phyloP scores from a whole-genome alignment of 2,888 invertebrate species.

The Andrena bucephala region DNA sequence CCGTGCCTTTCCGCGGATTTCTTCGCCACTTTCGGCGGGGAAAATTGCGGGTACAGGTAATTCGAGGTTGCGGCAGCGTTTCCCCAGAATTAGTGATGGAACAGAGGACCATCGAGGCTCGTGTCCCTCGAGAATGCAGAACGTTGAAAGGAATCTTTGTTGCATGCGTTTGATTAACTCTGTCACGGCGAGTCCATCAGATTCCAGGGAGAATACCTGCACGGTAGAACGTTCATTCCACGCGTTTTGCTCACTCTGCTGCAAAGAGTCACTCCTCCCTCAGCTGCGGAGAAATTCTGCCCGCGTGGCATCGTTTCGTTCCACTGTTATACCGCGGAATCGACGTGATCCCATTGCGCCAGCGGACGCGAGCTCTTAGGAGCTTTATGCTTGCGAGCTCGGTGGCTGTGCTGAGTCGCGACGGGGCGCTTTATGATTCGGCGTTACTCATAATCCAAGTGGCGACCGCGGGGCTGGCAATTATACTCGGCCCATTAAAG shows the following conservation, averaged over 20 bases:
- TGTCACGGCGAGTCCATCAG: too few species aligned
- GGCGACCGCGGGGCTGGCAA: conserved; percentile 12
- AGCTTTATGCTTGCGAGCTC: neutral
- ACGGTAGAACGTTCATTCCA: neutral
- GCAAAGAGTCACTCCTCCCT: neutral
- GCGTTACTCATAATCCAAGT: conserved; percentile 19
- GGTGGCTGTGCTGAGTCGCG: neutral
- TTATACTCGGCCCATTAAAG: conserved; percentile 40
- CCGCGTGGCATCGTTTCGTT: neutral
- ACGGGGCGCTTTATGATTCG: conserved; percentile 12
- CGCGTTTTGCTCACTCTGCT: neutral
- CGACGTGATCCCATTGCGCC: neutral
- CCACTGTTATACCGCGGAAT: neutral
- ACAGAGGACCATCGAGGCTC: too few species aligned
- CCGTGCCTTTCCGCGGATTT: neutral
- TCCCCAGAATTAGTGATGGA: too few species aligned
- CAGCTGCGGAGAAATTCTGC: neutral
- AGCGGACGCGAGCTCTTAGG: neutral
- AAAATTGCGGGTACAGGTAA: neutral
- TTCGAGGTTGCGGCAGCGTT: neutral
- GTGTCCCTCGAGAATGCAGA: too few species aligned
- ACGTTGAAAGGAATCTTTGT: too few species aligned
- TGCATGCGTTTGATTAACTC: too few species aligned
- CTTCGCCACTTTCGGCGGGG: neutral
- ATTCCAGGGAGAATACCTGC: too few species aligned